phyloP scores from a whole-genome alignment of 2,113 vertebrate genomes.

The Gulo gulo region DNA sequence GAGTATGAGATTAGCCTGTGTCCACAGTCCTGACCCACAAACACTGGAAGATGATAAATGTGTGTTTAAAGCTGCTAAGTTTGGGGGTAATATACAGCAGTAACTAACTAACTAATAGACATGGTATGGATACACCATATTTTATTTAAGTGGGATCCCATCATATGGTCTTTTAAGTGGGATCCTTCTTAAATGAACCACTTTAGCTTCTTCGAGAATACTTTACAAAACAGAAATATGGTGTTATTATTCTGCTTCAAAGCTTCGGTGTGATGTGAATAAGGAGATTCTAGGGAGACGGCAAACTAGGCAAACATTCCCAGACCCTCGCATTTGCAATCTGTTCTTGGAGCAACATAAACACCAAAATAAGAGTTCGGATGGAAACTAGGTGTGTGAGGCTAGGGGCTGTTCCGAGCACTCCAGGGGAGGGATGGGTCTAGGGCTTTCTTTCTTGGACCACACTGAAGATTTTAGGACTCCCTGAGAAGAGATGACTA shows the following conservation, averaged over 20 bases:
- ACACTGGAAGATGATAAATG: neutral
- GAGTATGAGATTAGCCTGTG: neutral
- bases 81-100: neutral
- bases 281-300: neutral
- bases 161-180: neutral
- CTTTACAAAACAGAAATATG: neutral
- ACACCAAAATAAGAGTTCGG: neutral
- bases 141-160: neutral
- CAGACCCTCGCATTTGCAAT: neutral
- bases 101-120: neutral
- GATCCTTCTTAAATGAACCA: neutral
- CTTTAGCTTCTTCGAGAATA: neutral
- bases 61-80: neutral
- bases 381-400: neutral
- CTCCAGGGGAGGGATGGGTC: neutral
- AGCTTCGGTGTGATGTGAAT: neutral
- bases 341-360: neutral
- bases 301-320: neutral
- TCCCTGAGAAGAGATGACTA: neutral
- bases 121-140: neutral
- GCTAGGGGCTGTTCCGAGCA: neutral
- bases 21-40: neutral
- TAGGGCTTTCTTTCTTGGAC: neutral
- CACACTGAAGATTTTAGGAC: neutral
- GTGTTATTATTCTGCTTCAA: neutral